Evolutionary conservation across 2,888 invertebrate genomes (phyloP), one percentile per base, ranked within the genome.

Genomic region (Drosophila aldrichi): DNA sequence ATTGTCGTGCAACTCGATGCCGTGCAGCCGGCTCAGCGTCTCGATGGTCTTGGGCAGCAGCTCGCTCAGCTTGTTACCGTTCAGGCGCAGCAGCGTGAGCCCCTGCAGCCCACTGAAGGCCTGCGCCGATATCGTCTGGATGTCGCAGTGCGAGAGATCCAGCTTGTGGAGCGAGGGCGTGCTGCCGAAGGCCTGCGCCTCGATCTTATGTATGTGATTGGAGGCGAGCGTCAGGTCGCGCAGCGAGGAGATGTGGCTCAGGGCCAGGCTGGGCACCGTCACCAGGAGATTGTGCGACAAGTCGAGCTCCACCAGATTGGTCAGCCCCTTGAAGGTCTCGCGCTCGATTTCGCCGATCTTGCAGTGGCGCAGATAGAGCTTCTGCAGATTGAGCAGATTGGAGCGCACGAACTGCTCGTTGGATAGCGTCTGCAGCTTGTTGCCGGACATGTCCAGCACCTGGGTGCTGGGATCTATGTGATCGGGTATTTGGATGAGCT

Each of bases 291-390:
- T 98, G 89, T 96, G 95, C 49, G 97, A 97, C 71, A 98, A 94
- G 93, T 98, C 98, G 91, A 98, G 94, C 93, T 98, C 98, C 71
- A 98, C 96, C 86, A 98, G 95, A 94, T 98, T 98, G 72, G 97
- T 97, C 66, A 98, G 94, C 66, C 97, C 97, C 88, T 95, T 95
- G 92, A 98, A 96, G 22, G 98, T 97, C 88, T 96, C 95, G 74
- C 95, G 95, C 90, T 98, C 96, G 92, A 98, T 97, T 93, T 96
- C 96, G 73, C 96, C 96, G 91, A 98, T 96, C 86, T 95, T 96
- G 92, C 98, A 98, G 91, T 95, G 96, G 74, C 96, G 95, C 91
- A 98, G 93, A 93, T 96, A 97, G 65, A 98, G 95, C 91, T 96
- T 95, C 93, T 98, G 98, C 79, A 98, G 94, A 93, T 98, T 97